These are phyloP conservation scores for Actenoides hombroni DNA, from an alignment of 2,113 vertebrate genomes.

Conservation along the genomic window DNA sequence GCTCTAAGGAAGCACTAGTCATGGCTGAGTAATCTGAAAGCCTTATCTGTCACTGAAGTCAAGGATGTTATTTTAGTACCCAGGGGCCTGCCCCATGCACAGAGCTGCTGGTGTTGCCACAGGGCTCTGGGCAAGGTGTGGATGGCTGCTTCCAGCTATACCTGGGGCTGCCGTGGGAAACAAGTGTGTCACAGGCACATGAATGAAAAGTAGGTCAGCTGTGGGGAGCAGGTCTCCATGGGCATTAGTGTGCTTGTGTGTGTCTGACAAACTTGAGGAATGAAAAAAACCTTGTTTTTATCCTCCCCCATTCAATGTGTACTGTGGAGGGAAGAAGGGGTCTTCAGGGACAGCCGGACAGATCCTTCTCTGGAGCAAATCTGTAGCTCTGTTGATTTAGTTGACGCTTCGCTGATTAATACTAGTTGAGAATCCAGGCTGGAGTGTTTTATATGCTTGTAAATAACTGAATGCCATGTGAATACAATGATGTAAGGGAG, in stretches of 20 bases:
- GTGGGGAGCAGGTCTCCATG: not conserved
- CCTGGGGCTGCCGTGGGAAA: not conserved
- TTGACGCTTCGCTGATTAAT: slow-evolving; percentile 27
- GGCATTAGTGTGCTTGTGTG: not conserved
- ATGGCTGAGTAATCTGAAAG: not conserved
- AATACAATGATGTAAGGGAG: slow-evolving; percentile 37
- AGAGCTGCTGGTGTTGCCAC: not conserved
- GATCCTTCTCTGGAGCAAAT: not conserved
- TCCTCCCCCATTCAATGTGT: not conserved
- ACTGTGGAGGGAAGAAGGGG: not conserved
- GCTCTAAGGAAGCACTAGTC: not conserved
- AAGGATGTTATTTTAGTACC: not conserved
- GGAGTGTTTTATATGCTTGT: slow-evolving; percentile 48
- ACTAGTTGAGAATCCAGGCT: slow-evolving; percentile 14
- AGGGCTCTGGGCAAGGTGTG: not conserved
- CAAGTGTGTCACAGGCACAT: not conserved
- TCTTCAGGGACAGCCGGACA: slow-evolving; percentile 6
- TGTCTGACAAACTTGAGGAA: not conserved
- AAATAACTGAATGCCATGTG: slow-evolving; percentile 46
- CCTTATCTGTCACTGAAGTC: not conserved
- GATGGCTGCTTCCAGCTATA: not conserved
- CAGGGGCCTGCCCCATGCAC: not conserved
- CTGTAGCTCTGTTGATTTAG: slow-evolving; percentile 25
- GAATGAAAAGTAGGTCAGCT: slow-evolving; percentile 33
- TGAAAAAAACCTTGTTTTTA: not conserved